Evolutionary conservation across 2,888 invertebrate genomes (phyloP), one percentile per base, ranked within the genome.

Genomic region (Aporophyla lueneburgensis): DNA sequence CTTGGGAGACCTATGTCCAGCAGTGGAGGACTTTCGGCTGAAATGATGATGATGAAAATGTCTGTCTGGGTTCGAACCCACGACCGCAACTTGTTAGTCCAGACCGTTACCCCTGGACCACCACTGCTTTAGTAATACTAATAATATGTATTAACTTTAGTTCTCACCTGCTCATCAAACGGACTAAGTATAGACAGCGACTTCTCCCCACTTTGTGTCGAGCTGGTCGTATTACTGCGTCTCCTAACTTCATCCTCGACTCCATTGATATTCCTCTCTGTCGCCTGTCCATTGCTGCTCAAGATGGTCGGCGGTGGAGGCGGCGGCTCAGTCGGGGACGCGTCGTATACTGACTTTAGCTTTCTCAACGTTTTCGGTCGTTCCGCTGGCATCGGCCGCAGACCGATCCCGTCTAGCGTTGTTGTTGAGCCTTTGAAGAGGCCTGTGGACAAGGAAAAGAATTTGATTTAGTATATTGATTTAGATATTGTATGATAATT

Each of bases 371-470:
- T 98, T 93, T 98, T 98, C 82, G 98, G 98, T 84, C 98, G 96
- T 93, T 98, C 98, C 84, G 97, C 97, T 84, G 97, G 97, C 91
- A 97, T 96, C 89, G 97, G 97, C 93, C 97, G 96, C 54, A 97
- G 94, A 86, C 97, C 97, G 90, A 97, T 96, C 85, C 97, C 97
- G 94, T 97, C 97, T 90, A 97, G 96, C 86, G 97, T 97, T 92
- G 98, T 97, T 79, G 98, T 97, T 76, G 98, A 98, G 89, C 98
- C 98, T 95, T 98, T 98, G 93, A 98, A 97, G 90, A 98, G 97
- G 93, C 98, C 98, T 97, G 97, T 78, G 93, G 94, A 93, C 94
- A 95, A 95, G 33, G 51, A 73, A 86, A 59, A 84, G 66, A 9
- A 66, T 54, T 51, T 67, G 70, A 51, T 61, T 71, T 73, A 66